phyloP scores from a whole-genome alignment of 2,888 invertebrate genomes.

The Dusona sp. region DNA sequence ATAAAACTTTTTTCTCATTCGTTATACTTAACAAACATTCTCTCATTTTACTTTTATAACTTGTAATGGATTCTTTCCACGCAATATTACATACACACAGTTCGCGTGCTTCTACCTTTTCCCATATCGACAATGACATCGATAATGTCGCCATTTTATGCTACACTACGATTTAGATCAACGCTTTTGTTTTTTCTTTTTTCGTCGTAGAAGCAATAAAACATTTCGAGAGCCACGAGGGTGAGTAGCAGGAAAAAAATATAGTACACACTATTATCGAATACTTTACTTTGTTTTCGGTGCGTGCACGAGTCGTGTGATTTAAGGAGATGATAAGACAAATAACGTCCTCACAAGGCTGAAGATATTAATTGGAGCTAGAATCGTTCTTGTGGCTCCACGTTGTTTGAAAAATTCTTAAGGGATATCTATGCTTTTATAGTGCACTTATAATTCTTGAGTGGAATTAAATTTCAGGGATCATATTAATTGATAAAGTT shows the following conservation, averaged over 20 bases:
- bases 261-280: slow-evolving; percentile 49
- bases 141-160: slow-evolving; percentile 60
- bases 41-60: slow-evolving; percentile 28
- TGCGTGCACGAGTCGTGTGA: slow-evolving; percentile 37
- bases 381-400: slow-evolving; percentile 26
- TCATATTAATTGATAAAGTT: slow-evolving; percentile 3
- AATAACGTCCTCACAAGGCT: slow-evolving; percentile 18
- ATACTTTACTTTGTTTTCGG: slow-evolving; percentile 39
- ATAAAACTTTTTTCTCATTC: slow-evolving; percentile 48
- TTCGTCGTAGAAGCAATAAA: background rate
- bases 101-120: slow-evolving; percentile 43
- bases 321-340: slow-evolving; percentile 44
- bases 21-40: slow-evolving; percentile 26
- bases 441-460: background rate
- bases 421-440: background rate
- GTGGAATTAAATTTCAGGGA: background rate
- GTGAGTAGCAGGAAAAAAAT: slow-evolving; percentile 29
- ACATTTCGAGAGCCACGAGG: background rate
- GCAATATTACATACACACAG: slow-evolving; percentile 50
- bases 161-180: slow-evolving; percentile 45
- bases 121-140: slow-evolving; percentile 39
- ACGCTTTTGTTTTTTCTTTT: background rate
- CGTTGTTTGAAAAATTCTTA: slow-evolving; percentile 11
- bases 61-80: slow-evolving; percentile 65
- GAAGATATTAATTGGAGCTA: slow-evolving; percentile 54